These are phyloP conservation scores for Platalea minor DNA, from an alignment of 2,797 vertebrate genomes.

Conservation along the genomic window DNA sequence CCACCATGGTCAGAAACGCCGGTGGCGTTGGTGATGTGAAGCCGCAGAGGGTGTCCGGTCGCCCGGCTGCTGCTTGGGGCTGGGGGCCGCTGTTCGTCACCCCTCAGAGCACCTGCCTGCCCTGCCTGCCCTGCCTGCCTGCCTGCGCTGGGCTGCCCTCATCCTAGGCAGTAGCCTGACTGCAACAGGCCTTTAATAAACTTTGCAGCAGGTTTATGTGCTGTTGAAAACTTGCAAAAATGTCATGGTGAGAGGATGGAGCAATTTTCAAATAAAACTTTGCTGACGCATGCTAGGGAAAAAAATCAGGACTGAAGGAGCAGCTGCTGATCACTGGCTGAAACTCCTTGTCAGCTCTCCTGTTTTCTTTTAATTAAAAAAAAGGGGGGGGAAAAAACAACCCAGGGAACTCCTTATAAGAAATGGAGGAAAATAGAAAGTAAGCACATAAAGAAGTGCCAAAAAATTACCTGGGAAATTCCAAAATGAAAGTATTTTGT, in stretches of 20 bases:
- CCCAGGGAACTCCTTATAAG: neutral
- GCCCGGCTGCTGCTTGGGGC: neutral
- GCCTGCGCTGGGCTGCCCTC: accelerated
- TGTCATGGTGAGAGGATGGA: neutral
- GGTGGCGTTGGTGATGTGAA: neutral
- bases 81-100: accelerated
- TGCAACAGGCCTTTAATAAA: neutral
- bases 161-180: neutral
- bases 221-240: slow-evolving; percentile 47
- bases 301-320: neutral
- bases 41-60: accelerated
- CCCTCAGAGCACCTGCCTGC: neutral
- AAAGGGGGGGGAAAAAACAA: neutral
- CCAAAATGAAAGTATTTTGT: slow-evolving; percentile 26
- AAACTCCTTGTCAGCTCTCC: neutral
- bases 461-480: slow-evolving; percentile 13
- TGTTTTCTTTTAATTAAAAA: neutral
- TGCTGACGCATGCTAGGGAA: neutral
- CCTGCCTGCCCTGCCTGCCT: neutral
- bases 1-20: neutral
- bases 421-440: neutral
- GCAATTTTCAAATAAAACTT: slow-evolving; percentile 15
- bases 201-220: slow-evolving; percentile 23
- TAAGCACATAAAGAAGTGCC: neutral
- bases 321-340: neutral